phyloP scores from a whole-genome alignment of 2,797 vertebrate genomes.

The Macropus fuliginosus region DNA sequence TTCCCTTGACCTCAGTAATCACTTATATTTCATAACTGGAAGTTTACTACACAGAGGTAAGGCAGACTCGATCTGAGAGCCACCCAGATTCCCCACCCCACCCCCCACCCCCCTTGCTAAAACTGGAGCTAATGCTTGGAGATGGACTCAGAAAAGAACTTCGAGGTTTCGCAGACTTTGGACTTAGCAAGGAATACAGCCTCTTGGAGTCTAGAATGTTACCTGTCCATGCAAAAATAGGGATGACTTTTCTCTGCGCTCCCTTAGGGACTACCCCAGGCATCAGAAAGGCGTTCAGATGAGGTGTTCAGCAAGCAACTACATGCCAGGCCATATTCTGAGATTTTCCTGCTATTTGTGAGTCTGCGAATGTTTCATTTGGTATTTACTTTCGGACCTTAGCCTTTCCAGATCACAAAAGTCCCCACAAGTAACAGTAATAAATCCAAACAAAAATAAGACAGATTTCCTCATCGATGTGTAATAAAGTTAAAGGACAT shows the following conservation, averaged over 20 bases:
- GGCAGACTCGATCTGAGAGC: slow-evolving; percentile 43
- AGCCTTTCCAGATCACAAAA: slow-evolving; percentile 75
- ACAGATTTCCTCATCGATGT: slow-evolving; percentile 82
- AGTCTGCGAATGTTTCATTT: slow-evolving; percentile 59
- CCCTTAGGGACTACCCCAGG: neutral
- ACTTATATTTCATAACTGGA: slow-evolving; percentile 79
- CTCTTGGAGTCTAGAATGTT: slow-evolving; percentile 17
- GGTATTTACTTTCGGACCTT: slow-evolving; percentile 62
- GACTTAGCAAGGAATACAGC: neutral
- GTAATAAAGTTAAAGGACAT: slow-evolving; percentile 86
- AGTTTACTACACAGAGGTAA: slow-evolving; percentile 75
- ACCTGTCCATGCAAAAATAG: slow-evolving; percentile 24
- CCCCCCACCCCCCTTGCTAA: neutral
- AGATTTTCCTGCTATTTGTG: slow-evolving; percentile 62
- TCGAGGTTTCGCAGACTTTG: slow-evolving; percentile 14
- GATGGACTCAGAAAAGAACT: slow-evolving; percentile 30
- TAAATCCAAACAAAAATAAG: slow-evolving; percentile 83
- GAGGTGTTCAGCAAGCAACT: slow-evolving; percentile 36
- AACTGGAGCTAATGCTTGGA: slow-evolving; percentile 39
- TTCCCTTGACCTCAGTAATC: slow-evolving; percentile 77
- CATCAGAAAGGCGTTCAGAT: neutral
- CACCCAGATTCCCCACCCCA: neutral
- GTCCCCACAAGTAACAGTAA: slow-evolving; percentile 77
- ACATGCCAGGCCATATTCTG: slow-evolving; percentile 45
- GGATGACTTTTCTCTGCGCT: neutral